phyloP scores from a whole-genome alignment of 2,888 invertebrate species.

The Entomobrya multifasciata region DNA sequence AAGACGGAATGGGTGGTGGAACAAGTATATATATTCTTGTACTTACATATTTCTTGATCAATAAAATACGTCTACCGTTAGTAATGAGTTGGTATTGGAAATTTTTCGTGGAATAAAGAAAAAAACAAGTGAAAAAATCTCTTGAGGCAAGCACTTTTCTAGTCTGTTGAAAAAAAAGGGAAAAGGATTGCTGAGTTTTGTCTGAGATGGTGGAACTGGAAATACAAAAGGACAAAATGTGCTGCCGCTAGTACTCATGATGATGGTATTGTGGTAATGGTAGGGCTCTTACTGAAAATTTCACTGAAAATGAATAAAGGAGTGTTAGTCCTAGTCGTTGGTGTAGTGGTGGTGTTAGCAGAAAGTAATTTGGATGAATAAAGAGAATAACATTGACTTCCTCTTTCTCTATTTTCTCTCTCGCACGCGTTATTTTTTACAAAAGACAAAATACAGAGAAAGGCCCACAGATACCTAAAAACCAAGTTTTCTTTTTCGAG shows the following conservation, averaged over 20 bases:
- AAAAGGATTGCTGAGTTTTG: background rate
- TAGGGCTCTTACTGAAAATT: conserved; percentile 1
- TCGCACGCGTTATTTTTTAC: conserved; percentile 13
- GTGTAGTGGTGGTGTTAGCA: background rate
- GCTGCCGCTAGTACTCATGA: background rate
- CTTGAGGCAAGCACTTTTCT: conserved; percentile 16
- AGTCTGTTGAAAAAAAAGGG: background rate
- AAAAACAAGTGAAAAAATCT: too few relatives aligned
- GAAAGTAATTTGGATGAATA: conserved; percentile 50
- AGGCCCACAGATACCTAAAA: background rate
- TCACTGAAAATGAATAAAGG: conserved; percentile 42
- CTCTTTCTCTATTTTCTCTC: background rate
- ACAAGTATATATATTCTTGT: too few relatives aligned
- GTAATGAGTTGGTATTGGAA: conserved; percentile 29
- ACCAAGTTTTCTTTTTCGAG: background rate
- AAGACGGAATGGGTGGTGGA: background rate
- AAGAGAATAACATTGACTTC: conserved; percentile 46
- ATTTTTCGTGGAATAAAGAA: background rate
- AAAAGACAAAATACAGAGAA: conserved; percentile 28
- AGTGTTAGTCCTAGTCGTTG: conserved; percentile 5
- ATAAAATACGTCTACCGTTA: conserved; percentile 1
- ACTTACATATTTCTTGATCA: conserved; percentile 4
- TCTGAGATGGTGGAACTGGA: conserved; percentile 37
- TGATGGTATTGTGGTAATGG: background rate
- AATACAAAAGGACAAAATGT: background rate